A percentile compares a stretch with the other conserved stretches of the same genome.
Evolutionary conservation across 30 jellyfish, hydroid and myxozoan species (phyloP).

Genomic region (Pelagia noctiluca): DNA sequence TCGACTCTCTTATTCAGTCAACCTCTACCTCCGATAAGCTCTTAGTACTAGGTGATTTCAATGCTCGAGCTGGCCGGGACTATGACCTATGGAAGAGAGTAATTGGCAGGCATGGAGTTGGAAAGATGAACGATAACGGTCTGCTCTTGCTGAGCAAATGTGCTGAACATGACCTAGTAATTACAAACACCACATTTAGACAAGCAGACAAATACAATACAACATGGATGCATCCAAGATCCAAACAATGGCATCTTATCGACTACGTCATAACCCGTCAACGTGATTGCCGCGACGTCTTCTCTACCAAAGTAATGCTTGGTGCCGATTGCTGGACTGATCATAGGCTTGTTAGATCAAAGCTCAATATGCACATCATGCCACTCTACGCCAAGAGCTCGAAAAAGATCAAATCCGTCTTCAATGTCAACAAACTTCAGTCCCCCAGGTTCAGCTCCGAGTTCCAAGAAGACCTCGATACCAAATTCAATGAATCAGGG

Average conservation of each 20-base stretch:
- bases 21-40: constrained; percentile 17
- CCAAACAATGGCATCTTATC: constrained; percentile 48
- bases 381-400: constrained; percentile 1
- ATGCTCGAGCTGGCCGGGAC: constrained; percentile 34
- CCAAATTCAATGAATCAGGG: too few relatives aligned
- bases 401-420: not conserved
- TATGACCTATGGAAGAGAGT: constrained; percentile 9
- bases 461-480: too few relatives aligned
- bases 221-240: constrained; percentile 40
- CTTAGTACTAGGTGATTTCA: constrained; percentile 24
- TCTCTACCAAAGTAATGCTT: constrained; percentile 7
- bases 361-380: constrained; percentile 3
- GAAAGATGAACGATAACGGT: constrained; percentile 14
- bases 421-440: not conserved
- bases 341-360: constrained; percentile 20
- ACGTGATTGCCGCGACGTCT: constrained; percentile 16
- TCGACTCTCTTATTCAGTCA: not conserved
- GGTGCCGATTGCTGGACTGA: constrained; percentile 23
- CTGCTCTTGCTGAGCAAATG: not conserved
- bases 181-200: constrained; percentile 28
- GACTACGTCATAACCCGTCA: constrained; percentile 30
- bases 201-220: constrained; percentile 6
- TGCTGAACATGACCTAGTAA: constrained; percentile 1
- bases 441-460: too few relatives aligned
- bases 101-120: constrained; percentile 26